Evolutionary conservation across 2,888 invertebrate genomes (phyloP), one percentile per base, ranked within the genome.

Genomic region (Steinernema carpocapsae): DNA sequence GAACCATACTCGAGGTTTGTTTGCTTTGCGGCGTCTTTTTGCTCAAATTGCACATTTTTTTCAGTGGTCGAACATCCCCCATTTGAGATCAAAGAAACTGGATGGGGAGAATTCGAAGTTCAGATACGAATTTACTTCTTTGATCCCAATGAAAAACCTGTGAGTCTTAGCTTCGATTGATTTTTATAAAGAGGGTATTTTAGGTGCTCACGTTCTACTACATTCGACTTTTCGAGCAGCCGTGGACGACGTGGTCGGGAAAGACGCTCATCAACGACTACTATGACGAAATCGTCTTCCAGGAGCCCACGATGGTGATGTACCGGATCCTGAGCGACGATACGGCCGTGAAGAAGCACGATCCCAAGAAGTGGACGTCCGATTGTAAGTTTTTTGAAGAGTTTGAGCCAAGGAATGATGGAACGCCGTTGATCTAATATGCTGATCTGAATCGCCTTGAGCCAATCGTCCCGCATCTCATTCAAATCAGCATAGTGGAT

Each of bases 41-140:
- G 10, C 19, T 46, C 3, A 10, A 56, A 19, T 72, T n/a, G n/a
- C n/a, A n/a, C n/a, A n/a, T n/a, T n/a, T n/a, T n/a, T n/a, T n/a
- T 75, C 81, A 89, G 94, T 96, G 79, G 91, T 97, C 0, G 93
- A 94, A 0, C 94, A 95, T 88, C 95, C 96, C 0, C 99, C 97
- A 0, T 99, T 95, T 88, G 97, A 97, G 90, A 92, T 99, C 6
- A 94, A 94, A 0, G 97, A 99, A 89, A 97, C 97, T 0, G 97
- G 97, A 0, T 99, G 99, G 97, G 99, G 99, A 81, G 99, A 99
- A 90, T 99, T 99, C 88, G 97, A 99, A 89, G 94, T 97, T 79
- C 93, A 94, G 45, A 96, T 99, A 73, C 97, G 97, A 88, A 94
- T 99, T 78, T 95, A 94, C 88, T 99, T 99, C 85, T 93, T 94